These are phyloP conservation scores for Acipenser ruthenus DNA, from an alignment of 2,797 vertebrate genomes.

Conservation along the genomic window DNA sequence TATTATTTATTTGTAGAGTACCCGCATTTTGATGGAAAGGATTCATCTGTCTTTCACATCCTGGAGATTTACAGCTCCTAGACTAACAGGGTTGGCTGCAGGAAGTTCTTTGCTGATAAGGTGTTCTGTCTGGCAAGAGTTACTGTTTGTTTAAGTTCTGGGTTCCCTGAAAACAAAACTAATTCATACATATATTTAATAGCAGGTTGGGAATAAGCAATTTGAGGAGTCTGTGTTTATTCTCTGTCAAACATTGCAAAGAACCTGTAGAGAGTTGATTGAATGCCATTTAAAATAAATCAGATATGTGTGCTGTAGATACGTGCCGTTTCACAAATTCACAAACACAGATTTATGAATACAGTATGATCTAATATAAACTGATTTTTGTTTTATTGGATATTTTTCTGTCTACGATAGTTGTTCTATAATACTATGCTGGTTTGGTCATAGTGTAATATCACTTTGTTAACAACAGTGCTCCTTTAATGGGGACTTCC, in stretches of 20 bases:
- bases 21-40: neutral
- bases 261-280: neutral
- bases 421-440: too few relatives aligned
- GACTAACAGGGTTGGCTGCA: neutral
- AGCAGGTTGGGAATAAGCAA: neutral
- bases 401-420: too few relatives aligned
- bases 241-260: neutral
- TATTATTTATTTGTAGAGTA: neutral
- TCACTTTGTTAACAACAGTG: too few relatives aligned
- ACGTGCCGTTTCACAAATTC: too few relatives aligned
- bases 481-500: too few relatives aligned
- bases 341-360: too few relatives aligned
- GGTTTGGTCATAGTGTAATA: too few relatives aligned
- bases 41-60: conserved; percentile 5
- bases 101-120: conserved; percentile 12
- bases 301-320: neutral
- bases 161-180: conserved; percentile 7
- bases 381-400: too few relatives aligned
- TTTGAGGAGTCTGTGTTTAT: neutral
- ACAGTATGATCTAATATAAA: too few relatives aligned
- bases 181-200: neutral
- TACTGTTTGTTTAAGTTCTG: neutral
- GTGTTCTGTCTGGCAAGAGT: neutral
- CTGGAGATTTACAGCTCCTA: neutral
- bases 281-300: neutral